These are phyloP conservation scores for Deilephila porcellus DNA, from an alignment of 2,888 invertebrate species.

Conservation along the genomic window DNA sequence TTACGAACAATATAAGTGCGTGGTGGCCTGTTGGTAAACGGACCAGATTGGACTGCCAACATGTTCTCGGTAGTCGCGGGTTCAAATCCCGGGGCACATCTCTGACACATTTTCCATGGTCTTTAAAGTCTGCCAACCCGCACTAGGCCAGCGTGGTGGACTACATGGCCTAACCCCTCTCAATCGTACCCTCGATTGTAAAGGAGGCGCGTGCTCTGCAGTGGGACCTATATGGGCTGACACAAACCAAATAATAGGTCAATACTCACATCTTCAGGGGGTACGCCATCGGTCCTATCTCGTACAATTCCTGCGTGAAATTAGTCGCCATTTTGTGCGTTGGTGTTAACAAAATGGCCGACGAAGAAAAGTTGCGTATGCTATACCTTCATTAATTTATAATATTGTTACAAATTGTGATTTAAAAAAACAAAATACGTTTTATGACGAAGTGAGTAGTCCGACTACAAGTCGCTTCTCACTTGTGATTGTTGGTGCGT, in stretches of 20 bases:
- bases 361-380: slow-evolving; percentile 30
- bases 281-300: slow-evolving; percentile 74
- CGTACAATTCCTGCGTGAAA: slow-evolving; percentile 56
- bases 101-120: too few species aligned
- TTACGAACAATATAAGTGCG: too few species aligned
- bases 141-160: too few species aligned
- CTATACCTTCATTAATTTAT: slow-evolving; percentile 24
- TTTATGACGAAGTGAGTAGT: slow-evolving; percentile 83
- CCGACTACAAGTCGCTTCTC: slow-evolving; percentile 83
- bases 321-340: slow-evolving; percentile 75
- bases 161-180: too few species aligned
- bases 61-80: too few species aligned
- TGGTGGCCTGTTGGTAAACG: too few species aligned
- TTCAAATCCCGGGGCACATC: too few species aligned
- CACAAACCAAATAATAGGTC: background rate
- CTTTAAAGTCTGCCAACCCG: too few species aligned
- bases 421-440: slow-evolving; percentile 44
- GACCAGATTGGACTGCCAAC: too few species aligned
- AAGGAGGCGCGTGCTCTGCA: too few species aligned
- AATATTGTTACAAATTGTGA: slow-evolving; percentile 35
- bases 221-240: too few species aligned
- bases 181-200: too few species aligned
- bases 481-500: slow-evolving; percentile 63
- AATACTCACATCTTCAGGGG: slow-evolving; percentile 78
- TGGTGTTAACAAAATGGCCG: slow-evolving; percentile 60